Conservation (phyloP, 2,888 invertebrate genomes). For the Sepioteuthis lessoniana region DNA sequence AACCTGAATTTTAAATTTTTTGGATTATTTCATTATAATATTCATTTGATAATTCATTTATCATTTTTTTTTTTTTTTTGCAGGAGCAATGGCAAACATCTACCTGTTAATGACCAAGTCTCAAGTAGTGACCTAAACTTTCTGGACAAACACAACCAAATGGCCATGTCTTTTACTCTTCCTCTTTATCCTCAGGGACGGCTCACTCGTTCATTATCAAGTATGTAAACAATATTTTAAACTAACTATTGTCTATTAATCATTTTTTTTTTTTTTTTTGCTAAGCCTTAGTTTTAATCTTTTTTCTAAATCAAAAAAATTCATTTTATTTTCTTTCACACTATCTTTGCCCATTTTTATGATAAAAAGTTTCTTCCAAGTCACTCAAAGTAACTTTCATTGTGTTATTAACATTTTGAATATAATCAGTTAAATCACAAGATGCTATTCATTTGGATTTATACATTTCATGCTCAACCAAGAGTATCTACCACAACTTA, state of each 20-base stretch:
- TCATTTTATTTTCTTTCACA: no score
- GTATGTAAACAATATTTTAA: background rate
- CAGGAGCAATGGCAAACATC: background rate
- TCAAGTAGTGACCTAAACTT: background rate
- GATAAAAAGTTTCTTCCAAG: no score
- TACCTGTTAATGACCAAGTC: background rate
- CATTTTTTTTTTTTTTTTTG: background rate
- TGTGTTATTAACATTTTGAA: no score
- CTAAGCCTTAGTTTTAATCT: background rate
- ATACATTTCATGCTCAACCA: no score
- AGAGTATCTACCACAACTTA: no score
- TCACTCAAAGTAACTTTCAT: no score
- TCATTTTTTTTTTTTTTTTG: background rate
- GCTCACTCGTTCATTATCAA: background rate
- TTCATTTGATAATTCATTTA: background rate
- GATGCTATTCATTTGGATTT: no score
- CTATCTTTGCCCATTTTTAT: no score
- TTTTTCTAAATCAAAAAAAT: no score
- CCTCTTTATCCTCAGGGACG: constrained; percentile 23
- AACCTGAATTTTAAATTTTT: no score
- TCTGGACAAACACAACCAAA: background rate
- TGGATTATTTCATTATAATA: no score
- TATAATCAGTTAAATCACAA: no score
- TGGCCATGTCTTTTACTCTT: background rate
- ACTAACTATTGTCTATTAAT: background rate